Conservation (phyloP, 2,888 invertebrate species). For the Acanthopleura granulata region DNA sequence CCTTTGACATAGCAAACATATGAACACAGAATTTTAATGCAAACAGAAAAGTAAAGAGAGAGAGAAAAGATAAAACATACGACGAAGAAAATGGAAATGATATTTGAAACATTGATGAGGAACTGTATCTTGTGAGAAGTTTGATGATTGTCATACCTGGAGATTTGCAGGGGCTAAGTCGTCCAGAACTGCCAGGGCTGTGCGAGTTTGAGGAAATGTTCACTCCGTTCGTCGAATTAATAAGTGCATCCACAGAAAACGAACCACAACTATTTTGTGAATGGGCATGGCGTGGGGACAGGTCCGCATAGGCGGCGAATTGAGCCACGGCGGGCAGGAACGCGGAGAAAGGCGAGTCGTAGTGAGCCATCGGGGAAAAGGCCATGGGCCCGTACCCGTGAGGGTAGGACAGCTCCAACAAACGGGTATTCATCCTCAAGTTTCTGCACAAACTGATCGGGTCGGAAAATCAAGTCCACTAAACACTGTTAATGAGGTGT, state of each 20-base stretch:
- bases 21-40: no score
- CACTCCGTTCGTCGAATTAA: background rate
- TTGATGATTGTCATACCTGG: background rate
- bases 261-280: background rate
- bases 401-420: constrained; percentile 13
- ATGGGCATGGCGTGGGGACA: constrained; percentile 12
- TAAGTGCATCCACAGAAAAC: constrained; percentile 14
- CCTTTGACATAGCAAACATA: no score
- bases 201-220: background rate
- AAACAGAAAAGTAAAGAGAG: no score
- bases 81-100: no score
- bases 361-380: constrained; percentile 19
- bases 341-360: constrained; percentile 15
- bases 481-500: background rate
- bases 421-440: constrained; percentile 14
- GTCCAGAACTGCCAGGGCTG: constrained; percentile 8
- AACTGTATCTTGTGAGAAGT: no score
- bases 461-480: background rate
- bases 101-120: no score
- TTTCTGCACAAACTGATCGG: background rate
- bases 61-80: no score
- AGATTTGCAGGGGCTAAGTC: constrained; percentile 8
- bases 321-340: constrained; percentile 14
- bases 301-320: constrained; percentile 17
- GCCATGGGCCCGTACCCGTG: constrained; percentile 17